A percentile compares a stretch with the other conserved stretches of the same genome.
These are phyloP conservation scores for Platycheirus rosarum DNA, from an alignment of 2,888 invertebrate species.

Conservation along the genomic window DNA sequence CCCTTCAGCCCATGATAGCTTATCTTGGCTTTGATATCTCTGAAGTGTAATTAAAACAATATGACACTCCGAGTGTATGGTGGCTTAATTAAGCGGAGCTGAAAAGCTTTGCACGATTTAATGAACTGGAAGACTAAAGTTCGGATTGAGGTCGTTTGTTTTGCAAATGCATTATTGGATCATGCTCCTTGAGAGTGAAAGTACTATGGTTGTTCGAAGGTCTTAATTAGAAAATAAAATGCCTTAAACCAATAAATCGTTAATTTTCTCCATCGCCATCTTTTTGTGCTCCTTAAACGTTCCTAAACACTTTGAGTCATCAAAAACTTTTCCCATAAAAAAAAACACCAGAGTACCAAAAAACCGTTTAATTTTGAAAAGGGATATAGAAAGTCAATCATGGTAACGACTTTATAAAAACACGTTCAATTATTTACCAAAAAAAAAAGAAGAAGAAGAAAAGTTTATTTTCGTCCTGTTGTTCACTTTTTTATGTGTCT, in stretches of 20 bases:
- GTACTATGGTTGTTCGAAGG: too few relatives aligned
- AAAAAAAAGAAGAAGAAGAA: conserved; percentile 2
- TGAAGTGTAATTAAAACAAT: conserved; percentile 51
- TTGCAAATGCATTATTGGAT: too few relatives aligned
- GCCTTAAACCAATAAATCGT: too few relatives aligned
- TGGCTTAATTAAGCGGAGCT: conserved; percentile 12
- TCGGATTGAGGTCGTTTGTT: background rate
- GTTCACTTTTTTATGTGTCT: conserved; percentile 14
- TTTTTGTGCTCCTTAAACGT: background rate
- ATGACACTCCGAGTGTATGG: background rate
- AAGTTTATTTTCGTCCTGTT: background rate
- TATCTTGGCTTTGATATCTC: conserved; percentile 49
- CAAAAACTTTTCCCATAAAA: conserved; percentile 8
- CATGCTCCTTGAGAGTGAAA: too few relatives aligned
- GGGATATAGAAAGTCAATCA: conserved; percentile 18
- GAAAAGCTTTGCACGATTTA: background rate
- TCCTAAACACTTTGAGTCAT: background rate
- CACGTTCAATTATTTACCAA: conserved; percentile 14
- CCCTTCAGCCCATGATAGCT: conserved; percentile 32
- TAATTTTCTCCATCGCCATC: too few relatives aligned
- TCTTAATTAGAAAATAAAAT: too few relatives aligned
- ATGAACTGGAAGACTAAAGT: background rate
- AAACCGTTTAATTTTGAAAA: conserved; percentile 7
- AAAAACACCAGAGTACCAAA: background rate
- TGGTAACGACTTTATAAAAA: conserved; percentile 18